Conservation (phyloP, 2,113 vertebrate species). For the Pedionomus torquatus region DNA sequence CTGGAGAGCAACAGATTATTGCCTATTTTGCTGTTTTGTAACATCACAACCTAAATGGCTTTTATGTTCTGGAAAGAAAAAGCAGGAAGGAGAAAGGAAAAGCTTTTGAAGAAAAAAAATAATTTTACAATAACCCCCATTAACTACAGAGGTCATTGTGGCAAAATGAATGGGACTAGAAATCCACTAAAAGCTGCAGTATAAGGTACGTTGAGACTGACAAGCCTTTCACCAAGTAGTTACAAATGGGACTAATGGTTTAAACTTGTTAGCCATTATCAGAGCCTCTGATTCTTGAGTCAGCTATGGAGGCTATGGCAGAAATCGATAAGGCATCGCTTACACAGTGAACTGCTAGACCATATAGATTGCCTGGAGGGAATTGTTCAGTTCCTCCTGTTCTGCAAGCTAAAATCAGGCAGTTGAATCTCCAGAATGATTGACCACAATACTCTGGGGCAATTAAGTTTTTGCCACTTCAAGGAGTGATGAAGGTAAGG, state of each 20-base stretch:
- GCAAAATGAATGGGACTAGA: constrained; percentile 76
- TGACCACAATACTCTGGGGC: constrained; percentile 16
- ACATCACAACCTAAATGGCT: constrained; percentile 72
- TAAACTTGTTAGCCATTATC: constrained; percentile 84
- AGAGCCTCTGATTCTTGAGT: constrained; percentile 78
- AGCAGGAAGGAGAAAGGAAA: constrained; percentile 42
- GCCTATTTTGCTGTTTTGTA: constrained; percentile 70
- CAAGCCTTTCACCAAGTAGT: constrained; percentile 77
- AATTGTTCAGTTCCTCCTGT: constrained; percentile 64
- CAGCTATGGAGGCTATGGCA: constrained; percentile 72
- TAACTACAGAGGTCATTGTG: constrained; percentile 76
- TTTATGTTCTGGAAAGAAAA: constrained; percentile 71
- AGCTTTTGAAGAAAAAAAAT: constrained; percentile 68
- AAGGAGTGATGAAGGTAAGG: not conserved
- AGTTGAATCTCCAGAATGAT: constrained; percentile 64
- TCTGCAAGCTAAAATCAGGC: constrained; percentile 70
- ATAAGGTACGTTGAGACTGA: constrained; percentile 70
- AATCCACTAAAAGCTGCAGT: constrained; percentile 77
- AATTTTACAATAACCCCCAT: constrained; percentile 75
- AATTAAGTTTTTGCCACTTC: constrained; percentile 59
- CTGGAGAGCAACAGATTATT: constrained; percentile 49
- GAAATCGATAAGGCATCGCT: constrained; percentile 78
- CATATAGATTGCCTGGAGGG: constrained; percentile 74
- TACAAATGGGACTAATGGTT: constrained; percentile 83
- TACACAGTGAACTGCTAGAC: constrained; percentile 74